Conservation (phyloP, 2,113 vertebrate genomes). For the Xenopus tropicalis region UCB_Xtro_10.0 CM004445.2:91622001-91622500, state of each 20-base stretch:
- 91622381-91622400: too few relatives aligned
- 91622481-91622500: too few relatives aligned
- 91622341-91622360: not conserved
- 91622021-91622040: slow-evolving; percentile 17
- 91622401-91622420: too few relatives aligned
- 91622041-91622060: slow-evolving; percentile 37
- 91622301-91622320: not conserved
- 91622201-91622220: slow-evolving; percentile 27
- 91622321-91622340: not conserved
- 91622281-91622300: not conserved
- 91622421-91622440: too few relatives aligned
- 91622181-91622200: slow-evolving; percentile 33
- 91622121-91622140: slow-evolving; percentile 34
- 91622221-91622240: slow-evolving; percentile 38
- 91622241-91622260: slow-evolving; percentile 16
- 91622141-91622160: slow-evolving; percentile 40
- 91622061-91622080: slow-evolving; percentile 33
- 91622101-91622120: slow-evolving; percentile 23
- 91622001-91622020: not conserved
- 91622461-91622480: too few relatives aligned
- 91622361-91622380: too few relatives aligned
- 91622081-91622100: slow-evolving; percentile 23
- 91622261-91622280: slow-evolving; percentile 27
- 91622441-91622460: too few relatives aligned
- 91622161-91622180: slow-evolving; percentile 15